Conservation (phyloP, 2,113 vertebrate genomes). For the Ardeotis arabs region DNA sequence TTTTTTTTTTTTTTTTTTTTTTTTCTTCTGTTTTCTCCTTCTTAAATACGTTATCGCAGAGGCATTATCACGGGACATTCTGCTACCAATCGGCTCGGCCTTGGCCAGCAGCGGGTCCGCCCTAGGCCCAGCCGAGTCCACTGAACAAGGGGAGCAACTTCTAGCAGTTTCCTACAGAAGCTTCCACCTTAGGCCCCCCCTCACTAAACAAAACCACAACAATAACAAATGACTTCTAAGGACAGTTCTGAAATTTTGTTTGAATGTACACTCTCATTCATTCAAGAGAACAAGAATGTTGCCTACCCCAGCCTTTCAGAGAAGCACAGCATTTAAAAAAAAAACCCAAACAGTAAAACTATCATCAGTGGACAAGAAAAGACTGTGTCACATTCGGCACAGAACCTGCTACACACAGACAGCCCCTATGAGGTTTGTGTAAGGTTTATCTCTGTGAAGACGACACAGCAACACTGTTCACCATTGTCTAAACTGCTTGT, state of each 20-base stretch:
- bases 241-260: background rate
- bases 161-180: no score
- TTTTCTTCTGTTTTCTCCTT: no score
- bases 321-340: background rate
- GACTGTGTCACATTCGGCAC: background rate
- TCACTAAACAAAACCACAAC: no score
- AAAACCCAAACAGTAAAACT: background rate
- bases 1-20: no score
- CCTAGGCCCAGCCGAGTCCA: no score
- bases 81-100: no score
- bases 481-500: background rate
- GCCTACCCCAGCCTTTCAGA: background rate
- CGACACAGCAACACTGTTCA: rapidly evolving
- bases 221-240: background rate
- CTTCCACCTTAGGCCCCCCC: no score
- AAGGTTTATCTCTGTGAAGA: background rate
- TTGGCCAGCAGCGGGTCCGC: no score
- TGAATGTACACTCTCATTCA: background rate
- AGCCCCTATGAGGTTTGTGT: background rate
- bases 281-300: background rate
- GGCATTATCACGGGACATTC: no score
- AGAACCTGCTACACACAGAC: background rate
- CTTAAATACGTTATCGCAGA: no score
- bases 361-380: background rate
- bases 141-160: no score